These are phyloP conservation scores for Lithosia quadra DNA, from an alignment of 2,888 invertebrate genomes.

Conservation along the genomic window DNA sequence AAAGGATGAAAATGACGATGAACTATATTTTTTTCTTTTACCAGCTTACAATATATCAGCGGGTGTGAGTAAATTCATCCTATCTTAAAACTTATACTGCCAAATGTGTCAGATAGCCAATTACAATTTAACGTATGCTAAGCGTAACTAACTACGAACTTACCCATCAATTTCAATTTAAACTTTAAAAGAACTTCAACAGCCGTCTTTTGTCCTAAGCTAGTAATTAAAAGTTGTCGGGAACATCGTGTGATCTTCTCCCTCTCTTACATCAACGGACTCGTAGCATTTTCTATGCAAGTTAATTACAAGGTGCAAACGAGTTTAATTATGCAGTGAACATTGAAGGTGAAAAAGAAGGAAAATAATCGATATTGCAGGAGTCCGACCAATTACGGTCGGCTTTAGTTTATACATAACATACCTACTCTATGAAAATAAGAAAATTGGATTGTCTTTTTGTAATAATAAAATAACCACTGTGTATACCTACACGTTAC, in stretches of 20 bases:
- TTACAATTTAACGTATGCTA: background rate
- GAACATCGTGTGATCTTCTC: constrained; percentile 28
- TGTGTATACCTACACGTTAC: too few species aligned
- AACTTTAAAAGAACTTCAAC: constrained; percentile 35
- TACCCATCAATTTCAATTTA: constrained; percentile 36
- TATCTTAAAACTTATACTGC: background rate
- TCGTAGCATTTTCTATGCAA: constrained; percentile 28
- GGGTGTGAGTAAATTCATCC: too few species aligned
- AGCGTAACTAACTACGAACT: background rate
- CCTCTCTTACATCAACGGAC: constrained; percentile 16
- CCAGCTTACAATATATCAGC: too few species aligned
- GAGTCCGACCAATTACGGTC: too few species aligned
- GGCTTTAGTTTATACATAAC: too few species aligned
- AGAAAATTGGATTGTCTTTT: too few species aligned
- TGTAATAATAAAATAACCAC: too few species aligned
- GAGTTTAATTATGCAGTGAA: background rate
- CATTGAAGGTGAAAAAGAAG: background rate
- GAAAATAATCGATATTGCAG: background rate
- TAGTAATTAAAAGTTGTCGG: constrained; percentile 46
- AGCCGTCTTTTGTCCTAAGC: constrained; percentile 29
- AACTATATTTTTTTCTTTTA: too few species aligned
- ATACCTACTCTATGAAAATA: too few species aligned
- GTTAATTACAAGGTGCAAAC: background rate
- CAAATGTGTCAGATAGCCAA: background rate
- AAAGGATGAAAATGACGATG: too few species aligned